Evolutionary conservation across 2,113 vertebrate species (phyloP), one percentile per base, ranked within the genome.

Genomic region (Macroglossus sobrinus): DNA sequence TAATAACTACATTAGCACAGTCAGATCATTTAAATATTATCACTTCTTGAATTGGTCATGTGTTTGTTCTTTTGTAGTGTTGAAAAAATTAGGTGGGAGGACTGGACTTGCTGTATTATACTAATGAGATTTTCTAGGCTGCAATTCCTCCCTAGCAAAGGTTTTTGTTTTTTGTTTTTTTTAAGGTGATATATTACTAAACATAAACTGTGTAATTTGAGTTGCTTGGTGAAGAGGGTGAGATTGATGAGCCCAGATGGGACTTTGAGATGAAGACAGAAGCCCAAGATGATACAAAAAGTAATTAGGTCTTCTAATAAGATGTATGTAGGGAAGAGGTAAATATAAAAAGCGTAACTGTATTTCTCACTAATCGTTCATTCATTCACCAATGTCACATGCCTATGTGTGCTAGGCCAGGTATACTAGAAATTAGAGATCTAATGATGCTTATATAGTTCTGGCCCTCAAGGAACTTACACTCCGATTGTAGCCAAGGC

Each of bases 201-300:
- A 64, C 97, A 97, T 95, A 82, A 92, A 88, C 61, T 92, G 26
- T 93, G 81, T 93, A 76, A 98, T 63, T 94, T 1, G 2, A 89
- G 79, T 84, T 96, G 71, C 68, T 92, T 85, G 47, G 84, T 96
- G 71, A 96, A 94, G 53, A 96, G n/a, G 47, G 59, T 89, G 61
- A 96, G 45, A 95, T 82, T 95, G 92, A 97, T 88, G 92, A 95
- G 75, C 80, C 93, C 95, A 98, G 89, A 97, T 96, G 96, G 87
- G 40, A 53, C 63, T 75, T 82, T 74, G 47, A 88, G 87, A 30
- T 93, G 63, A 95, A 94, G 68, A 90, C 61, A 98, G 79, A 95
- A 93, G 47, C 35, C 87, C 68, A 92, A 88, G 38, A 95, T 85
- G 66, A 71, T 81, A 82, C 64, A 86, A 57, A 72, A 97, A 97